These are phyloP conservation scores for Sarcophaga subvicina DNA, from an alignment of 2,888 invertebrate species.

Conservation along the genomic window DNA sequence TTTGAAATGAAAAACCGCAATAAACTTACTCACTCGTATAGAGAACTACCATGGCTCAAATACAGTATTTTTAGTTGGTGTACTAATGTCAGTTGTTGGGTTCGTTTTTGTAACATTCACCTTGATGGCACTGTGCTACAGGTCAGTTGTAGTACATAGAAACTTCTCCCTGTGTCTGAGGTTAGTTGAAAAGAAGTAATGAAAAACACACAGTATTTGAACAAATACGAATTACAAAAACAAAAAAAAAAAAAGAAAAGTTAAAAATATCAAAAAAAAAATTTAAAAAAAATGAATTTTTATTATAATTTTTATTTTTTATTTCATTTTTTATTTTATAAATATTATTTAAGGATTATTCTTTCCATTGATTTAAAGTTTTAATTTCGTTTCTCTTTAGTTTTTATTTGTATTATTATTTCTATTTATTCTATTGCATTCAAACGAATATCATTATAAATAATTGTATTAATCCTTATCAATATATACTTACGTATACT, in stretches of 20 bases:
- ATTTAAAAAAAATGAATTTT: slow-evolving; percentile 59
- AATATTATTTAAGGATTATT: neutral
- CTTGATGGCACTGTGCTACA: slow-evolving; percentile 99
- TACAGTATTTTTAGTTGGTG: slow-evolving; percentile 98
- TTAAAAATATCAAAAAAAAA: slow-evolving; percentile 44
- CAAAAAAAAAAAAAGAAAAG: slow-evolving; percentile 63
- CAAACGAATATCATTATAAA: slow-evolving; percentile 43
- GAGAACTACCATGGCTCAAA: slow-evolving; percentile 98
- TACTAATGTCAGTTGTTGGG: slow-evolving; percentile 99
- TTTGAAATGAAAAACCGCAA: slow-evolving; percentile 11
- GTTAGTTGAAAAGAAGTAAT: slow-evolving; percentile 95
- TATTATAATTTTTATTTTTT: slow-evolving; percentile 67
- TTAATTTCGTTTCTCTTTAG: neutral
- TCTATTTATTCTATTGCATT: slow-evolving; percentile 38
- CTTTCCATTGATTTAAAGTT: neutral
- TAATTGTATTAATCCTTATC: slow-evolving; percentile 48
- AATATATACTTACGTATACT: neutral
- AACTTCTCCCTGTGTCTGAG: slow-evolving; percentile 99
- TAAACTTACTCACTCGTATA: slow-evolving; percentile 82
- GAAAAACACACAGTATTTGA: slow-evolving; percentile 78
- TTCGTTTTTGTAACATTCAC: slow-evolving; percentile 99
- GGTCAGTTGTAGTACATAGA: slow-evolving; percentile 99
- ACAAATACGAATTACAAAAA: slow-evolving; percentile 64
- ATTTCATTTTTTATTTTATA: slow-evolving; percentile 52
- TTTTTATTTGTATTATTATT: neutral